Evolutionary conservation across 2,797 vertebrate genomes (phyloP).

Genomic region (Sciaenops ocellatus): DNA sequence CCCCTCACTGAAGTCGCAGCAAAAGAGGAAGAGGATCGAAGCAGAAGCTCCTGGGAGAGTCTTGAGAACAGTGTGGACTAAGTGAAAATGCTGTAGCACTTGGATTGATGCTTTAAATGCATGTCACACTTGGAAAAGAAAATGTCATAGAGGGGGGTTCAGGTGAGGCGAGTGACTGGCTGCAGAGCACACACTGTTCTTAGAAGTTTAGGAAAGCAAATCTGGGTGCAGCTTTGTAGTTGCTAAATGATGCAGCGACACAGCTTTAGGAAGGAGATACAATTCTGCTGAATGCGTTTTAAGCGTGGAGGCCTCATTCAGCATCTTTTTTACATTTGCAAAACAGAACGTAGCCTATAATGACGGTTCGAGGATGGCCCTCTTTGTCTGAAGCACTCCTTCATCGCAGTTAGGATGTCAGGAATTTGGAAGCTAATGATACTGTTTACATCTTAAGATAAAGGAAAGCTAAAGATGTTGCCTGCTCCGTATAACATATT

Average conservation of each 20-base stretch:
- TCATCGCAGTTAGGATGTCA: conserved; percentile 29
- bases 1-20: conserved; percentile 32
- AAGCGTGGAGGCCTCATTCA: conserved; percentile 21
- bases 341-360: conserved; percentile 32
- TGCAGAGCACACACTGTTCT: conserved; percentile 40
- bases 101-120: conserved; percentile 51
- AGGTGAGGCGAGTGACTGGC: conserved; percentile 37
- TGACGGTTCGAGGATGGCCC: conserved; percentile 20
- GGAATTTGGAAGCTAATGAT: conserved; percentile 17
- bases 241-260: conserved; percentile 49
- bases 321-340: conserved; percentile 46
- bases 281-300: conserved; percentile 49
- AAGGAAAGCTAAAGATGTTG: not conserved
- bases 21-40: conserved; percentile 32
- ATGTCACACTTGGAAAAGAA: conserved; percentile 38
- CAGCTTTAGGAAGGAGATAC: conserved; percentile 46
- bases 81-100: conserved; percentile 58
- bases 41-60: conserved; percentile 47
- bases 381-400: conserved; percentile 11
- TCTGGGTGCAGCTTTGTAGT: conserved; percentile 18
- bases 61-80: conserved; percentile 49
- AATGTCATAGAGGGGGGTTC: conserved; percentile 11
- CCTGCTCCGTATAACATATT: not conserved
- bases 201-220: conserved; percentile 47
- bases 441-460: conserved; percentile 21